Conservation (phyloP, 92 coral and sea anemone genomes). For the Palythoa grandiflora region DNA sequence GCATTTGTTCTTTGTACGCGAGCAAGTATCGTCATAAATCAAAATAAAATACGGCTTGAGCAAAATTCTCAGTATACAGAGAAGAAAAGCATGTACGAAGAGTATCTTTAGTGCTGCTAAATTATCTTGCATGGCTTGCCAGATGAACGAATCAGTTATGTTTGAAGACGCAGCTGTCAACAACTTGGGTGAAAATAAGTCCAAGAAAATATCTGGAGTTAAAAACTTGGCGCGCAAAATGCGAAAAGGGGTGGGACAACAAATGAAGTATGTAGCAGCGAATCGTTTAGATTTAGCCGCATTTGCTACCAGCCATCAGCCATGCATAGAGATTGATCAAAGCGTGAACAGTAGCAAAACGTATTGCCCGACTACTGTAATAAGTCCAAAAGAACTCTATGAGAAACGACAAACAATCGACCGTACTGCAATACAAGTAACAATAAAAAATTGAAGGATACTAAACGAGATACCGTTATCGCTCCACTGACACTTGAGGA, state of each 20-base stretch:
- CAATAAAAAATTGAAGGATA: neutral
- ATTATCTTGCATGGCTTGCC: neutral
- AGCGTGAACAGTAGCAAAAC: neutral
- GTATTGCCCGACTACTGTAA: neutral
- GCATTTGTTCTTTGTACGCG: constrained; percentile 26
- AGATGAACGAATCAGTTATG: neutral
- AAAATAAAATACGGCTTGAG: neutral
- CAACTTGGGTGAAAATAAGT: neutral
- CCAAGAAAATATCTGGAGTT: neutral
- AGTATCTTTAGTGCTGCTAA: neutral
- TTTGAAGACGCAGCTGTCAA: constrained; percentile 7
- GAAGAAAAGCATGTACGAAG: neutral
- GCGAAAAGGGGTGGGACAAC: constrained; percentile 9
- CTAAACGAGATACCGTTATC: neutral
- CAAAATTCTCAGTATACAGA: neutral
- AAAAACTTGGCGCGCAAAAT: constrained; percentile 5
- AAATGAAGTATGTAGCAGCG: constrained; percentile 20
- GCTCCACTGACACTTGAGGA: constrained; percentile 23
- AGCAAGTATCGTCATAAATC: constrained; percentile 3
- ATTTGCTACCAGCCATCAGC: neutral
- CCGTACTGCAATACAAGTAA: neutral
- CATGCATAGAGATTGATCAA: neutral
- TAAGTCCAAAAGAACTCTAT: constrained; percentile 12
- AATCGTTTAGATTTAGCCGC: neutral
- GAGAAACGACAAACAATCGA: neutral